Base-by-base conservation (phyloP, 2,888 invertebrate genomes). In the Tenodera sinensis region DNA sequence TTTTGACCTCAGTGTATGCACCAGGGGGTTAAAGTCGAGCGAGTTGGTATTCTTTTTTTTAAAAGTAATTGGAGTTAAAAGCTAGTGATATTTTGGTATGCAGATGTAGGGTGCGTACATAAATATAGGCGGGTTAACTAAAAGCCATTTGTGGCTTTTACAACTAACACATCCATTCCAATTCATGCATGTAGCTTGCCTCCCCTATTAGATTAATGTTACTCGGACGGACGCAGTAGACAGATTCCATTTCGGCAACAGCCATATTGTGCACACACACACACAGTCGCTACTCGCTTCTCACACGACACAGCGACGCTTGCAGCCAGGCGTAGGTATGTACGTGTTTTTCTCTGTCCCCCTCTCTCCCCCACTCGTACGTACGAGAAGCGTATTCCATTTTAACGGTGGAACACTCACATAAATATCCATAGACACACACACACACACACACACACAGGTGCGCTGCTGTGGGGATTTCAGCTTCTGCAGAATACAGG, bases 201-300 rank as follows among this genome's bases (percentile, higher is more conserved):
- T 25, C 71, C 81, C 86, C 86, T 86, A 90, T 90, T 90, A 90
- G 89, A 90, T 90, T 90, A 89, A 90, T 90, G 90, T 84, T 87
- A 87, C 87, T 90, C 87, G 90, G 90, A 89, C 87, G 90, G 90
- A 89, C 90, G 87, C 83, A 87, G 83, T 28, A 90, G 90, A 90
- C 90, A 90, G 90, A 90, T 90, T 90, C 90, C 90, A 90, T 90
- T 90, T 89, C 90, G 89, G 84, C 83, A 89, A 88, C 82, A 86
- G 81, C 87, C 86, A 83, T 86, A 86, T 86, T 86, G 86, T 86
- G 81, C 20, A 71, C 84, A 42, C 42, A 42, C 84, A 84, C 84
- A 84, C 86, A 81, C 71, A 20, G n/a, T n/a, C n/a, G n/a, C n/a
- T n/a, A n/a, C 28, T 15, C 71, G 28, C 83, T 3, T 1, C 15